A percentile compares a stretch with the other conserved stretches of the same genome.
phyloP scores from a whole-genome alignment of 2,113 vertebrate genomes.

The Eptatretus burgeri region DNA sequence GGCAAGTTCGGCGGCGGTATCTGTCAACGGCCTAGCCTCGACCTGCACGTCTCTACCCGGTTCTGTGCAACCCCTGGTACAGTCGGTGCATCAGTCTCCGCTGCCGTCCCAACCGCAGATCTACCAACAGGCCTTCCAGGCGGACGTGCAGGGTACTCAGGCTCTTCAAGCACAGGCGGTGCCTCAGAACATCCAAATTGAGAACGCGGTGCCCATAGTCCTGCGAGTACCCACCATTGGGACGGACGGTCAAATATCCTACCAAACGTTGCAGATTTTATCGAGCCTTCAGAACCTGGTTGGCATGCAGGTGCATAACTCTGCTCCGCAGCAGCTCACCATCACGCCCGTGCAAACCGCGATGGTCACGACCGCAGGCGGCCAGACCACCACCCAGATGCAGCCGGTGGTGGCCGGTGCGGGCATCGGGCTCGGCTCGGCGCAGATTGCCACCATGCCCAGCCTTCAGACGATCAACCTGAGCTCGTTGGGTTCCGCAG shows the following conservation, averaged over 20 bases:
- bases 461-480: background rate
- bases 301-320: background rate
- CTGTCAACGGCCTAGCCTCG: too few species aligned
- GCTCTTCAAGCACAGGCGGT: slow-evolving; percentile 37
- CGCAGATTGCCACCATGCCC: slow-evolving; percentile 1
- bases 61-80: too few species aligned
- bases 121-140: slow-evolving; percentile 1
- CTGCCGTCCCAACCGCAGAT: slow-evolving; percentile 15
- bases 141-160: slow-evolving; percentile 25
- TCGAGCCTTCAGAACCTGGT: background rate
- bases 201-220: slow-evolving; percentile 53
- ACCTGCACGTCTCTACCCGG: too few species aligned
- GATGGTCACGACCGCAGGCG: background rate
- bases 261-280: slow-evolving; percentile 3
- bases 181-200: slow-evolving; percentile 67
- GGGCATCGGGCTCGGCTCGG: slow-evolving; percentile 3
- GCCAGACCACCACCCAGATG: background rate
- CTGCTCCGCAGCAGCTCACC: slow-evolving; percentile 3
- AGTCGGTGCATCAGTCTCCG: slow-evolving; percentile 17
- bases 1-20: slow-evolving; percentile 22
- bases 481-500: slow-evolving; percentile 1
- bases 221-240: slow-evolving; percentile 43
- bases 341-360: slow-evolving; percentile 3
- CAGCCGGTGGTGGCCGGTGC: too few species aligned
- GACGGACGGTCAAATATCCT: background rate